Evolutionary conservation across 92 coral and sea anemone genomes (phyloP).

Genomic region (Umimayanthus kanabou): DNA sequence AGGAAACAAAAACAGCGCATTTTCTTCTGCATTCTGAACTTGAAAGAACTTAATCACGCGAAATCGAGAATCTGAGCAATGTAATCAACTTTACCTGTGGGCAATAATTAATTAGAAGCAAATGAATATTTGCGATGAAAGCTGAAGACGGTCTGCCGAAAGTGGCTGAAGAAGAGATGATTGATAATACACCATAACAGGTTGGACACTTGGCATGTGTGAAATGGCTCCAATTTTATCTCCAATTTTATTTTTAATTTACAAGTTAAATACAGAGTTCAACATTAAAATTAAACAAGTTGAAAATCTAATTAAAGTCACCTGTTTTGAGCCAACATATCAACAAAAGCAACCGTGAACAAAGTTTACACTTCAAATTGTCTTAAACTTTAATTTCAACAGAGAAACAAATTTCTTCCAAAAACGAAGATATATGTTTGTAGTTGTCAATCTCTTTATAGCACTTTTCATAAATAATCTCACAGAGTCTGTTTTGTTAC

Average conservation of each 20-base stretch:
- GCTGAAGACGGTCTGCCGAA: background rate
- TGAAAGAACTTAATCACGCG: background rate
- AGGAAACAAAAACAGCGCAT: background rate
- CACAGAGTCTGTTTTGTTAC: background rate
- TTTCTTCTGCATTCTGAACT: background rate
- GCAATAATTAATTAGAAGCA: background rate
- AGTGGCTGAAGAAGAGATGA: background rate
- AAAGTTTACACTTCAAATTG: background rate
- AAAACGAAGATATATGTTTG: background rate
- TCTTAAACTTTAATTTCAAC: background rate
- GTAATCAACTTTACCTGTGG: background rate
- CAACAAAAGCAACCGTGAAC: background rate
- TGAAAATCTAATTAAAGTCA: conserved; percentile 10
- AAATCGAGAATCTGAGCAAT: background rate
- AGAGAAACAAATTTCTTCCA: background rate
- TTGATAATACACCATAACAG: too few relatives aligned
- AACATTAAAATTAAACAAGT: conserved; percentile 14
- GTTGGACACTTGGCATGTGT: background rate
- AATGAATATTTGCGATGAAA: background rate
- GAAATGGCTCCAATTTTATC: background rate
- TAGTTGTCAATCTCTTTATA: background rate
- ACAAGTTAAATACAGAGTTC: background rate
- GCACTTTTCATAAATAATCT: background rate
- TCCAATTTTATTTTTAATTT: background rate
- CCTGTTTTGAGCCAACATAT: conserved; percentile 10